Base-by-base conservation (phyloP, 35 echinoderm and acorn worm species). In the Amphiura filiformis region DNA sequence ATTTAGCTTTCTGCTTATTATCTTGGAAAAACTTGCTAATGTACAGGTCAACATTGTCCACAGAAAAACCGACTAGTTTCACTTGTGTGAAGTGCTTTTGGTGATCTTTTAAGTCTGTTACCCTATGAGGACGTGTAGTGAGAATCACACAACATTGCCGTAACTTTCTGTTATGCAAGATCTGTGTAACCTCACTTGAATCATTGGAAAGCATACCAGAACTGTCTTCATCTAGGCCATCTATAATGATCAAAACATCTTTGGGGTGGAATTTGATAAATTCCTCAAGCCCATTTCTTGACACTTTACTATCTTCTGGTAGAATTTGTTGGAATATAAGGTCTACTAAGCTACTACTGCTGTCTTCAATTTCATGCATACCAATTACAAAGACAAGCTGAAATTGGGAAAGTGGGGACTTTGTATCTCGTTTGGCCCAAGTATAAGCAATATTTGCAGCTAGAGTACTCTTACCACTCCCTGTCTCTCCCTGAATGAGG, bases 381-480 rank as follows among this genome's bases (percentile, higher is more conserved):
- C 61, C 26, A 4, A 70, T 70, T 18, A 70, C 17, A 30, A 70
- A 70, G 1, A 70, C 61, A 2, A 70, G 26, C 17, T 70, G 17
- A 70, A 70, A 70, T 70, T 70, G 15, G 2, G 61, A 70, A 2
- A 70, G 28, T 26, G 61, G 61, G 28, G 61, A 70, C 15, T 70
- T 23, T 13, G 17, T 11, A 70, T 30, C 28, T 30, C 26, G 61
- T n/a, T 15, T 15, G 26, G 61, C 61, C 61, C 61, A 70, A 13
- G 7, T 70, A 30, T 70, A 70, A 15, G 61, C 61, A 26, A 70
- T 70, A 23, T 70, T 70, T 2, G 15, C 28, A 70, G 28, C 3
- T 23, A 70, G 15, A n/a, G 61, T 70, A 70, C 61, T 70, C 61
- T 70, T 70, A 70, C 61, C 61, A 70, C 61, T 70, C 26, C 61